Base-by-base conservation (phyloP, 2,888 invertebrate species). In the Ormyrus labotus region DNA sequence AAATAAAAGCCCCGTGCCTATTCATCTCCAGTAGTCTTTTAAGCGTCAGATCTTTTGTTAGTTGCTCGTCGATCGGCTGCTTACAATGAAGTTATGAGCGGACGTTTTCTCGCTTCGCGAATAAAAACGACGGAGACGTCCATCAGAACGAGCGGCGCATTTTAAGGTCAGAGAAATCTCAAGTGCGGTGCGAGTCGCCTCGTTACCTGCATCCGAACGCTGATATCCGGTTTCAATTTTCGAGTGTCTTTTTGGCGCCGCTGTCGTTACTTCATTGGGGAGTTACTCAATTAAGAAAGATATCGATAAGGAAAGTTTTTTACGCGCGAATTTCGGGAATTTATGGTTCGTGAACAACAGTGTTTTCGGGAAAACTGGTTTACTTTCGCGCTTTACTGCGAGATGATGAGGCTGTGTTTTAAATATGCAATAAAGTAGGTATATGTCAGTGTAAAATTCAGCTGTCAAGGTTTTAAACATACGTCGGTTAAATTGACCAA, bases 101-200 rank as follows among this genome's bases (percentile, higher is more conserved):
- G 7, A 48, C 34, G 45, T 58, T 34, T 34, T 34, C 34, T 34
- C 10, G 50, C 5, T 7, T 50, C 47, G 11, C 10, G 11, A 50
- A 64, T 45, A 60, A 45, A 69, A 50, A 34, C 5, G 6, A 58
- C 4, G 34, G 34, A 58, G 63, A 55, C 11, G 19, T 13, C n/a
- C 34, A 45, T 65, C 53, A 63, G 71, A 71, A 67, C 45, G 58
- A 78, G 65, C 51, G n/a, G 53, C 13, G 78, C 81, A 84, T 87
- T 89, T 90, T 87, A 85, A 88, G 89, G 90, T 88, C 90, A 85
- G 89, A 87, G 90, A 90, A 89, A 90, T 89, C 84, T 83, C 63
- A 57, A 50, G 70, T 47, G 19, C 57, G 63, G n/a, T 45, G 10
- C 8, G 34, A 73, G 77, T 76, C 76, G 77, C 81, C 77, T 81